Conservation (phyloP, 2,888 invertebrate genomes). For the Pristionchus arcanus region DNA sequence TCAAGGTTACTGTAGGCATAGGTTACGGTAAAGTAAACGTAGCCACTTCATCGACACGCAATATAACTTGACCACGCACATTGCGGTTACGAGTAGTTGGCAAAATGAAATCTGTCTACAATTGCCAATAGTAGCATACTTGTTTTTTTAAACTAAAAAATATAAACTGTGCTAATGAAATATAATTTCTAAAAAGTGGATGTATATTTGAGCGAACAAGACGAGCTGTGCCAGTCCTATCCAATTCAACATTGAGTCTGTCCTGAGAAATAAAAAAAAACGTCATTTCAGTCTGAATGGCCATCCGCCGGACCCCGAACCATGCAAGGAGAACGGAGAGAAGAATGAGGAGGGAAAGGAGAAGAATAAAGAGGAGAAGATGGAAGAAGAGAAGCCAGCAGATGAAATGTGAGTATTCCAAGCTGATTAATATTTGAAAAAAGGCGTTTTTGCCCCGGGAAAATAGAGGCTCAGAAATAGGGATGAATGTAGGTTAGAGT, state of each 20-base stretch:
- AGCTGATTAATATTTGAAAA: neutral
- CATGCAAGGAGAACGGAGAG: conserved; percentile 7
- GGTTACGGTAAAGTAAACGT: neutral
- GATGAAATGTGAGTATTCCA: neutral
- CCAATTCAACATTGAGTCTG: no score
- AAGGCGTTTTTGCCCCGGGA: neutral
- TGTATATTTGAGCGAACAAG: no score
- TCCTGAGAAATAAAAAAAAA: no score
- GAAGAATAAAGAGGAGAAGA: conserved; percentile 10
- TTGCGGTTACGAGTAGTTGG: no score
- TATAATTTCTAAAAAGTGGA: no score
- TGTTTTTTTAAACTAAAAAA: no score
- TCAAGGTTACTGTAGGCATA: neutral
- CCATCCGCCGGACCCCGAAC: neutral
- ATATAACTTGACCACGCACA: no score
- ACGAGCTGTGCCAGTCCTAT: no score
- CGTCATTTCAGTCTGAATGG: conserved; percentile 28
- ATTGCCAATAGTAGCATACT: no score
- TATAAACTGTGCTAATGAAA: no score
- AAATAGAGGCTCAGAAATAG: neutral
- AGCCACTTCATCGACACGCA: no score
- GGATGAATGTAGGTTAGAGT: neutral
- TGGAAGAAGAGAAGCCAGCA: neutral
- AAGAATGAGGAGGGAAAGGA: neutral
- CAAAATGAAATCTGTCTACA: no score